Base-by-base conservation (phyloP, 2,888 invertebrate genomes). In the Halictus ligatus region DNA sequence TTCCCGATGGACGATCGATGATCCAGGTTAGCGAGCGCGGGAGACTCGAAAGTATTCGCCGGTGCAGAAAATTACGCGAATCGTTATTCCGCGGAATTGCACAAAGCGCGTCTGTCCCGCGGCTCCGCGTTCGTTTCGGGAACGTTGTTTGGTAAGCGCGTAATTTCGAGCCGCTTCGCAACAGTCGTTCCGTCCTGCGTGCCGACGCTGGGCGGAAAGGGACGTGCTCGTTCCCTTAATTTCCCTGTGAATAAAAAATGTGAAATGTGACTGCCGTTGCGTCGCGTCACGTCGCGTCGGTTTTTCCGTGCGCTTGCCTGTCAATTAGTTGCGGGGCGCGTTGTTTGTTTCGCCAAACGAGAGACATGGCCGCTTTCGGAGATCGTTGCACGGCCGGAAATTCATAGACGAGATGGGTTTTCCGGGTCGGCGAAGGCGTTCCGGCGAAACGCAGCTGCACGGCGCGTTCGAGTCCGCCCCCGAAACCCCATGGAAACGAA, bases 401-500 rank as follows among this genome's bases (percentile, higher is more conserved):
- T 64, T 29, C 64, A 64, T 64, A 64, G 64, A 15, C 15, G 64
- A 15, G 64, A 64, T 6, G 29, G 29, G 29, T 64, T 64, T 29
- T 7, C 15, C 29, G 7, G 64, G 64, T 64, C 64, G 64, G 64
- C 64, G 64, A 29, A 29, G 29, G 64, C 29, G 64, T 25, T 15
- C 25, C 64, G 2, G 13, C 60, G 25, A 25, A 60, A 12, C 60
- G 3, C 60, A 60, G 60, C 12, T 60, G 54, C 54, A 54, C 1
- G 54, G 25, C 50, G 15, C 25, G 60, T 25, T 60, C 60, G 25
- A 60, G 25, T 25, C 29, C 1, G 13, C 29, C 29, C 7, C 15
- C 60, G 58, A 58, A 58, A 58, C 60, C 60, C 29, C 84, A 82
- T 87, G 90, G 89, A 91, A 91, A 91, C 89, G 91, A 86, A 91